Conservation (phyloP, 1,140 invertebrate species). For the Palaemon carinicauda region DNA sequence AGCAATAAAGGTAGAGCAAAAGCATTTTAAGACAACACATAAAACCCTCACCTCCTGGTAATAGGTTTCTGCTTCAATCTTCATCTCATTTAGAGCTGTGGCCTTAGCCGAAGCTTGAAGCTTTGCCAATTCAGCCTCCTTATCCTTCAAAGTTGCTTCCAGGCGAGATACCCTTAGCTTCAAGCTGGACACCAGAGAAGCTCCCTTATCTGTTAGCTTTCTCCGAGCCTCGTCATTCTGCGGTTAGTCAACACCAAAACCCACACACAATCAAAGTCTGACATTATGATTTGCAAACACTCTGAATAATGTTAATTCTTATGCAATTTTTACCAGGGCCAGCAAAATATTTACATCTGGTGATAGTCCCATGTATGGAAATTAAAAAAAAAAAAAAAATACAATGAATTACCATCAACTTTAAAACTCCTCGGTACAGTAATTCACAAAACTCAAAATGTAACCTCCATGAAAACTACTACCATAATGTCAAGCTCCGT, state of each 20-base stretch:
- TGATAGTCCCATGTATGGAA: no score
- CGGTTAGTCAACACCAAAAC: neutral
- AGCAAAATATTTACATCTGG: no score
- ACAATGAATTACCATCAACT: no score
- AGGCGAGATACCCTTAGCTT: slow-evolving; percentile 54
- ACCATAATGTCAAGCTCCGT: no score
- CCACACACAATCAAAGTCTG: neutral
- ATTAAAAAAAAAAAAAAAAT: no score
- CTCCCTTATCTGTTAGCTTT: slow-evolving; percentile 47
- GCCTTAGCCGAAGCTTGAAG: slow-evolving; percentile 49
- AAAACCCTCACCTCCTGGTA: slow-evolving; percentile 54
- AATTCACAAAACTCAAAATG: no score
- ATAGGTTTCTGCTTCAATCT: slow-evolving; percentile 55
- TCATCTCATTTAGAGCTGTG: slow-evolving; percentile 52
- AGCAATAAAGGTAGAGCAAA: neutral
- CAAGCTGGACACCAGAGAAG: slow-evolving; percentile 51
- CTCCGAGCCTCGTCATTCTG: slow-evolving; percentile 50
- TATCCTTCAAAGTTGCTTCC: slow-evolving; percentile 50
- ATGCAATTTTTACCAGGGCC: no score
- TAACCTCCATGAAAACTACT: no score
- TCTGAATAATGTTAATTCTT: no score
- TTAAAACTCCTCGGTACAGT: no score
- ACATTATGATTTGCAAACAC: no score
- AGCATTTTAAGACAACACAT: neutral
- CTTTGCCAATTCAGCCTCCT: slow-evolving; percentile 54